Evolutionary conservation across 2,113 vertebrate genomes (phyloP).

Genomic region (Turnix velox): DNA sequence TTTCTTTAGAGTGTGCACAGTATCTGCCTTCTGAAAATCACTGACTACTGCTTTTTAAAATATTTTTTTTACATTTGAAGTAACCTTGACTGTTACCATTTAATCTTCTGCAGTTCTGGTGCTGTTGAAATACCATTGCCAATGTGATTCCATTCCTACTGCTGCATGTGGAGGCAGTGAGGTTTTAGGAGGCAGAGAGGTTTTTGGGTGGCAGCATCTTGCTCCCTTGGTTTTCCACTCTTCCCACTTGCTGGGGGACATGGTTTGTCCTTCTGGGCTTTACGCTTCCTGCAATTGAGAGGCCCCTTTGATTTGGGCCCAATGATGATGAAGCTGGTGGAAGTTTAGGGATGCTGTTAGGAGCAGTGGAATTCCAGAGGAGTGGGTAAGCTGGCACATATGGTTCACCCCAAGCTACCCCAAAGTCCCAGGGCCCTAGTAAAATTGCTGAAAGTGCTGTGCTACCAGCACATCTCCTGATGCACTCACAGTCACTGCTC

Average conservation of each 20-base stretch:
- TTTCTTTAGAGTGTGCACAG: neutral
- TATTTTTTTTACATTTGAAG: neutral
- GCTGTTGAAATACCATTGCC: neutral
- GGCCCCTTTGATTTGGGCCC: fast-evolving
- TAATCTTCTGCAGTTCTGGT: neutral
- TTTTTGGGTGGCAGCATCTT: neutral
- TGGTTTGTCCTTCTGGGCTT: neutral
- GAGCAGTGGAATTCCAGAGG: neutral
- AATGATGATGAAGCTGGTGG: neutral
- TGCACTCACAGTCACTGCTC: neutral
- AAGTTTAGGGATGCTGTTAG: neutral
- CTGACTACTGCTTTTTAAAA: neutral
- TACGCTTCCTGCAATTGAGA: neutral
- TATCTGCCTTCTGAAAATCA: neutral
- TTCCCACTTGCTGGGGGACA: neutral
- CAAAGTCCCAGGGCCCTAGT: neutral
- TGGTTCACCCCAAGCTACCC: neutral
- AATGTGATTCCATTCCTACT: neutral
- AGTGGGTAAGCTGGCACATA: neutral
- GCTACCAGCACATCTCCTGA: neutral
- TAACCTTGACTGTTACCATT: neutral
- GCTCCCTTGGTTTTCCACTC: neutral
- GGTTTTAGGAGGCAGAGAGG: neutral
- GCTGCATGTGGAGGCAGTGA: fast-evolving
- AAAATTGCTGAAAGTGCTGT: neutral